phyloP scores from a whole-genome alignment of 2,797 vertebrate genomes.

The Malurus leucopterus region DNA sequence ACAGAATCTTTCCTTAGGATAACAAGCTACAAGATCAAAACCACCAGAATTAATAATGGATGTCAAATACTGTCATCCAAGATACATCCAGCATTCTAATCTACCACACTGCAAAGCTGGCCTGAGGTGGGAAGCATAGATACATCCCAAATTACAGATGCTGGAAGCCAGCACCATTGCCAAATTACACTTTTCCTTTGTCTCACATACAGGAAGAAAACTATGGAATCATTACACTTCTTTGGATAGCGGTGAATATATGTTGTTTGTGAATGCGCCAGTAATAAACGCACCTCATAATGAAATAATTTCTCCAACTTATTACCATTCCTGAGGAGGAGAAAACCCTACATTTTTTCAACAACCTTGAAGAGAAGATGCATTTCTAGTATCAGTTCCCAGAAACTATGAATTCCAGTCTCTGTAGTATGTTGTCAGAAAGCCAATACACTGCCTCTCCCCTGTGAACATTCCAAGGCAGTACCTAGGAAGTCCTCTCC shows the following conservation, averaged over 20 bases:
- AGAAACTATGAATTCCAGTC: not conserved
- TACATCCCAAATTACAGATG: not conserved
- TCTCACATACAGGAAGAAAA: not conserved
- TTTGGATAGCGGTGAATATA: not conserved
- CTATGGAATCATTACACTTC: not conserved
- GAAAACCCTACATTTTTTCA: not conserved
- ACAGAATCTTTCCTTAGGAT: not conserved
- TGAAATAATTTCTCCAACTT: not conserved
- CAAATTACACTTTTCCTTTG: not conserved
- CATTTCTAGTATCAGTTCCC: not conserved
- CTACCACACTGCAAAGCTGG: not conserved
- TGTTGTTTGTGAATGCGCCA: not conserved
- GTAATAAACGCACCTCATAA: not conserved
- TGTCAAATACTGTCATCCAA: not conserved
- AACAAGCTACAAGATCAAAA: not conserved
- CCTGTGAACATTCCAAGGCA: not conserved
- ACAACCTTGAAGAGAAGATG: not conserved
- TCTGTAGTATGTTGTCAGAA: not conserved
- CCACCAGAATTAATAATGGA: not conserved
- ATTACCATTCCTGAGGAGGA: rapidly evolving
- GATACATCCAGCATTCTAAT: not conserved
- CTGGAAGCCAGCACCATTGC: not conserved
- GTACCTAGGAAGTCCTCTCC: not conserved
- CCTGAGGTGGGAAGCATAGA: not conserved
- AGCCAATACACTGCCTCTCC: not conserved